A percentile compares a stretch with the other conserved stretches of the same genome.
Conservation (phyloP, 2,888 invertebrate genomes). For the Euclidia mi region DNA sequence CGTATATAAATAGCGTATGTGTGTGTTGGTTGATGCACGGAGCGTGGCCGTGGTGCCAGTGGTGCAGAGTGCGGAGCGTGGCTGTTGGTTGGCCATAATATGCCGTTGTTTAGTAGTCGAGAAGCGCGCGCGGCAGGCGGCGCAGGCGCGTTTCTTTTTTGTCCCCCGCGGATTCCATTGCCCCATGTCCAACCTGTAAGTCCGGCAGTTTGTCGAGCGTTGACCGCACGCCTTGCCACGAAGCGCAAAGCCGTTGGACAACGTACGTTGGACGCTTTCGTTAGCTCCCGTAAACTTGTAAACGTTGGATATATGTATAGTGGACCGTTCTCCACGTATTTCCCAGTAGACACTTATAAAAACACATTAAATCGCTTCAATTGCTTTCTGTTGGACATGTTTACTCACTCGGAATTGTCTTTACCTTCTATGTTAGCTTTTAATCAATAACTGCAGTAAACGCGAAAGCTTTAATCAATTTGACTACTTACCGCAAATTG, state of each 20-base stretch:
- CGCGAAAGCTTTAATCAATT: no score
- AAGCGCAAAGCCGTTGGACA: constrained; percentile 81
- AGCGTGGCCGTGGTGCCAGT: no score
- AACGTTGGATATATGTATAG: constrained; percentile 47
- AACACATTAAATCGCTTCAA: constrained; percentile 4
- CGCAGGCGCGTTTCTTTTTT: constrained; percentile 83
- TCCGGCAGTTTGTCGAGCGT: constrained; percentile 88
- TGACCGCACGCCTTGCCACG: constrained; percentile 83
- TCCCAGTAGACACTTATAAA: constrained; percentile 6
- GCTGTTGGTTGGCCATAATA: constrained; percentile 49
- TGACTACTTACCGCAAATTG: no score
- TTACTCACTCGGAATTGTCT: background rate
- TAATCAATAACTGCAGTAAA: no score
- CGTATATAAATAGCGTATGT: no score
- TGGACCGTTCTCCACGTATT: constrained; percentile 21
- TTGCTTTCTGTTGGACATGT: background rate
- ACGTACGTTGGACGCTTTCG: constrained; percentile 78
- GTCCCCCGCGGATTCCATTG: constrained; percentile 87
- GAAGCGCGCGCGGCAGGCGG: constrained; percentile 72
- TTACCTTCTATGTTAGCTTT: no score
- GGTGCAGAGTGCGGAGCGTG: constrained; percentile 35
- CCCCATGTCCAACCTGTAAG: constrained; percentile 88
- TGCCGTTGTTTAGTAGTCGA: constrained; percentile 77
- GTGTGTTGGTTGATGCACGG: no score
- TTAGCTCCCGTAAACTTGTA: constrained; percentile 67